phyloP scores from a whole-genome alignment of 2,797 vertebrate species.

The Coendou prehensilis region DNA sequence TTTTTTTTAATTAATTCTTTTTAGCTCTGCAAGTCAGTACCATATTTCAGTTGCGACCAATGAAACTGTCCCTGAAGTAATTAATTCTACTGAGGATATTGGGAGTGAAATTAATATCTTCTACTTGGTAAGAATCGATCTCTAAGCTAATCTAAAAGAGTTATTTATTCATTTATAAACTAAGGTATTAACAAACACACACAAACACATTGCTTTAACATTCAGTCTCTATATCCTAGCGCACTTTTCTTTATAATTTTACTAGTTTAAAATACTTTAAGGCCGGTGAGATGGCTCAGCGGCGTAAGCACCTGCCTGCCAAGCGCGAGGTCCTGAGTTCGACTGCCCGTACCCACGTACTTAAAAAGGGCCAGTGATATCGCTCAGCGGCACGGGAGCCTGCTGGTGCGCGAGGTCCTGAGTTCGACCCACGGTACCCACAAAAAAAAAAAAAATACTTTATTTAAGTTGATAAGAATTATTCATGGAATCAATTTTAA shows the following conservation, averaged over 20 bases:
- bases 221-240: background rate
- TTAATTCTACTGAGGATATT: slow-evolving; percentile 93
- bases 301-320: too few relatives aligned
- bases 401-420: too few relatives aligned
- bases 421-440: too few relatives aligned
- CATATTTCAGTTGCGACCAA: slow-evolving; percentile 93
- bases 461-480: slow-evolving; percentile 45
- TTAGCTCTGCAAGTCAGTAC: slow-evolving; percentile 88
- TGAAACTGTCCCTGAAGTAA: slow-evolving; percentile 89
- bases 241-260: slow-evolving; percentile 45
- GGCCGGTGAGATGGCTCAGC: too few relatives aligned
- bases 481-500: slow-evolving; percentile 25
- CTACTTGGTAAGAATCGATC: slow-evolving; percentile 92
- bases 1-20: slow-evolving; percentile 79
- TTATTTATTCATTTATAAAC: background rate
- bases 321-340: too few relatives aligned
- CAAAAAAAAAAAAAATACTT: background rate
- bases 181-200: slow-evolving; percentile 1
- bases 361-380: too few relatives aligned
- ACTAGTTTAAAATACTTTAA: slow-evolving; percentile 26
- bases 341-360: too few relatives aligned
- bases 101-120: slow-evolving; percentile 94
- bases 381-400: too few relatives aligned
- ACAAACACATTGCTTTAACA: background rate
- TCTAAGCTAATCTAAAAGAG: background rate